Evolutionary conservation across 2,113 vertebrate species (phyloP).

Genomic region (Brachirus orientalis): DNA sequence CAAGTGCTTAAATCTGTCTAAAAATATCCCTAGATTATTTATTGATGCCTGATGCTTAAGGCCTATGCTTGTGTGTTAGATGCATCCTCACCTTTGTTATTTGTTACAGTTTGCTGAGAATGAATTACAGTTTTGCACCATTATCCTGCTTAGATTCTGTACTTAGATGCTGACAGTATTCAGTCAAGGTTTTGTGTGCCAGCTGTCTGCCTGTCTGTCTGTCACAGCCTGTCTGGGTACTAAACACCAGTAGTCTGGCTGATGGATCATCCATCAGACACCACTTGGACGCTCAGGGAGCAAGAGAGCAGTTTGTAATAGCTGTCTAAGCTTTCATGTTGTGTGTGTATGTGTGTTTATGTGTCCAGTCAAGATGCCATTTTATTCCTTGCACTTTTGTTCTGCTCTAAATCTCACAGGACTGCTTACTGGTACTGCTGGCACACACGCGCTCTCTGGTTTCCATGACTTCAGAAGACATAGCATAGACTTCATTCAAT

Average conservation of each 20-base stretch:
- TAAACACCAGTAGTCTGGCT: slow-evolving; percentile 38
- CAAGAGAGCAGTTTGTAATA: slow-evolving; percentile 52
- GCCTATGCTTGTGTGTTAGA: not conserved
- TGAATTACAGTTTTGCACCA: too few species aligned
- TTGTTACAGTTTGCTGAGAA: not conserved
- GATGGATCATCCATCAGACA: slow-evolving; percentile 66
- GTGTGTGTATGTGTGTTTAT: slow-evolving; percentile 22
- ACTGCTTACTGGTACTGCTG: slow-evolving; percentile 9
- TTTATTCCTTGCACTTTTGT: slow-evolving; percentile 11
- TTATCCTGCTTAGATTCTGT: not conserved
- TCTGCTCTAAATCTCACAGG: slow-evolving; percentile 58
- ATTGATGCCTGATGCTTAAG: too few species aligned
- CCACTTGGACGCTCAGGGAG: slow-evolving; percentile 34
- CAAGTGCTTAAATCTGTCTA: too few species aligned
- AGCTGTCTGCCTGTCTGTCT: slow-evolving; percentile 13
- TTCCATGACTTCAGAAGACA: too few species aligned
- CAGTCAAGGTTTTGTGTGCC: not conserved
- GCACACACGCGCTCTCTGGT: not conserved
- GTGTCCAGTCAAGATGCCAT: slow-evolving; percentile 26
- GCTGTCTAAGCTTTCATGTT: slow-evolving; percentile 40
- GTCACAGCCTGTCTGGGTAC: slow-evolving; percentile 31
- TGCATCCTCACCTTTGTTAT: not conserved
- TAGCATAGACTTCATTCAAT: too few species aligned
- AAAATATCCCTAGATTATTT: too few species aligned
- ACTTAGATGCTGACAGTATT: slow-evolving; percentile 4